phyloP scores from a whole-genome alignment of 2,797 vertebrate species.

The Synanceia verrucosa region DNA sequence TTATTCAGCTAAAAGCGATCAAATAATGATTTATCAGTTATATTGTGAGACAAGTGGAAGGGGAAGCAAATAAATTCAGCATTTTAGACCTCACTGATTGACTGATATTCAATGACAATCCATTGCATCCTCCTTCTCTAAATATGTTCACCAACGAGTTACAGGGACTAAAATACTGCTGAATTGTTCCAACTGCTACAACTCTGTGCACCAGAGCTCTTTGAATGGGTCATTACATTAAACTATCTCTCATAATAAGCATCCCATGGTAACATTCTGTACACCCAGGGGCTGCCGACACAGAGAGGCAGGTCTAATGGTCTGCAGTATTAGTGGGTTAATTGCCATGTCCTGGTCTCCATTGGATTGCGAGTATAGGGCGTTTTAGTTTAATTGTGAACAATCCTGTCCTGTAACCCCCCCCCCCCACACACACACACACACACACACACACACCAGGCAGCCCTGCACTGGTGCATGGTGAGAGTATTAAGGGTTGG shows the following conservation, averaged over 20 bases:
- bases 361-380: slow-evolving; percentile 68
- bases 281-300: slow-evolving; percentile 86
- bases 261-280: slow-evolving; percentile 88
- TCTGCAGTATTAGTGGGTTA: slow-evolving; percentile 96
- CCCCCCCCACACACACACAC: not conserved
- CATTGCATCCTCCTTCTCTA: not conserved
- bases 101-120: not conserved
- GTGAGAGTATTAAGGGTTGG: slow-evolving; percentile 44
- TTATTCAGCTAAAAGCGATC: not conserved
- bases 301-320: slow-evolving; percentile 93
- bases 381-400: slow-evolving; percentile 80
- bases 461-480: slow-evolving; percentile 44
- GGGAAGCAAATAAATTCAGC: not conserved
- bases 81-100: not conserved
- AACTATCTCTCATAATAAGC: slow-evolving; percentile 90
- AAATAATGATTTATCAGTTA: slow-evolving; percentile 10
- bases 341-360: slow-evolving; percentile 90
- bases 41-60: not conserved
- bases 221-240: slow-evolving; percentile 94
- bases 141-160: slow-evolving; percentile 5
- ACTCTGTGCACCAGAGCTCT: slow-evolving; percentile 87
- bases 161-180: not conserved
- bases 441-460: slow-evolving; percentile 6
- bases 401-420: slow-evolving; percentile 60
- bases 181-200: slow-evolving; percentile 65